Base-by-base conservation (phyloP, 2,797 vertebrate genomes). In the Allobates femoralis region DNA sequence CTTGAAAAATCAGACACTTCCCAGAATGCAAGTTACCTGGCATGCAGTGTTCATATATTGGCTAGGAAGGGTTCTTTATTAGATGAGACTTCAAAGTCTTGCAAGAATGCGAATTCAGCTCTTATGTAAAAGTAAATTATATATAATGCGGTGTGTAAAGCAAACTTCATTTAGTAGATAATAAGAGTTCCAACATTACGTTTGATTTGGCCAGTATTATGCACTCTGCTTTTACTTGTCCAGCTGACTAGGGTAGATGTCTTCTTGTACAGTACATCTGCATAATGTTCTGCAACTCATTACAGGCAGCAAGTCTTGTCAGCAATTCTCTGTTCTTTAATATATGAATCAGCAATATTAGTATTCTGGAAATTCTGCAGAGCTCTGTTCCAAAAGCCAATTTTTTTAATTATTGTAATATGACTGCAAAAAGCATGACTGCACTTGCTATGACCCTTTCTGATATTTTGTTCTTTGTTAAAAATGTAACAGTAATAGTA, bases 331-430 rank as follows among this genome's bases (percentile, higher is more conserved):
- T 15, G 69, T 53, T 81, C 21, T 86, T 58, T 73, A 76, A 23
- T 66, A 51, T 86, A 55, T 87, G 85, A 82, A 53, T 78, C 80
- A 51, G 85, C 85, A 87, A 26, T 78, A 53, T 80, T 80, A 58
- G n/a, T 46, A 71, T 73, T 55, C 34, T 41, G 50, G 79, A 82
- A 67, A 67, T 51, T 55, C 60, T 67, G 79, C 60, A 87, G 62
- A 26, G 11, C n/a, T 51, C 21, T 76, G 21, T 58, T 60, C 67
- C 76, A 78, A 28, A 2, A 69, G 85, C 85, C 85, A 87, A 60
- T 83, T 56, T 21, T 77, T 2, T 55, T 30, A 51, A 71, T 23
- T 55, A 46, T 19, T 19, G 18, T 46, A 46, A 46, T 46, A 46
- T 46, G 41, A 37, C 19, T 85, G 21, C 69, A 60, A 28, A 12